These are phyloP conservation scores for Apoda limacodes DNA, from an alignment of 2,888 invertebrate species.

Conservation along the genomic window DNA sequence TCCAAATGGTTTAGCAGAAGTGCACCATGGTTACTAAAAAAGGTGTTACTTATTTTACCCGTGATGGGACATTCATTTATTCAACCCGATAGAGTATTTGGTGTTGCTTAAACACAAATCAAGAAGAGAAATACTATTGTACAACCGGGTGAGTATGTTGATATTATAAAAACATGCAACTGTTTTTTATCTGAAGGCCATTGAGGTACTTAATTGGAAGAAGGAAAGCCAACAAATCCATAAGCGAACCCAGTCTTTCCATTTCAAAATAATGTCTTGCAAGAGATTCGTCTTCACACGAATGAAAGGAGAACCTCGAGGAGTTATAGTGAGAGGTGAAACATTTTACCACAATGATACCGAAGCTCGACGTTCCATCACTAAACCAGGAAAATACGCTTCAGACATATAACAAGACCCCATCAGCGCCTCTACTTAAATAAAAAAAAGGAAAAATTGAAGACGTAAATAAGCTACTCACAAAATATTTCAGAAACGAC, in stretches of 20 bases:
- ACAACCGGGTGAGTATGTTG: background rate
- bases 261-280: background rate
- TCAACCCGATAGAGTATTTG: constrained; percentile 7
- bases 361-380: constrained; percentile 1
- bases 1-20: constrained; percentile 19
- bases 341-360: background rate
- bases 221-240: background rate
- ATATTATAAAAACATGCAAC: background rate
- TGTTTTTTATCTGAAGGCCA: background rate
- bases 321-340: background rate
- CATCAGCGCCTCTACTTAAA: constrained; percentile 1
- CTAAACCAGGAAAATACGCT: constrained; percentile 5
- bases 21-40: constrained; percentile 16
- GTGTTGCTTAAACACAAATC: background rate
- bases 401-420: background rate
- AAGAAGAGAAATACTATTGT: background rate
- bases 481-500: constrained; percentile 3
- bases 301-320: background rate
- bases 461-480: constrained; percentile 1
- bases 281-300: background rate
- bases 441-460: constrained; percentile 2
- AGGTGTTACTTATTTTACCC: constrained; percentile 19
- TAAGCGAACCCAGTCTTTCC: background rate
- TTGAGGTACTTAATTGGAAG: background rate
- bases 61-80: constrained; percentile 21